A percentile compares a stretch with the other conserved stretches of the same genome.
These are phyloP conservation scores for Sinotaia quadrata DNA, from an alignment of 2,888 invertebrate species.

Conservation along the genomic window DNA sequence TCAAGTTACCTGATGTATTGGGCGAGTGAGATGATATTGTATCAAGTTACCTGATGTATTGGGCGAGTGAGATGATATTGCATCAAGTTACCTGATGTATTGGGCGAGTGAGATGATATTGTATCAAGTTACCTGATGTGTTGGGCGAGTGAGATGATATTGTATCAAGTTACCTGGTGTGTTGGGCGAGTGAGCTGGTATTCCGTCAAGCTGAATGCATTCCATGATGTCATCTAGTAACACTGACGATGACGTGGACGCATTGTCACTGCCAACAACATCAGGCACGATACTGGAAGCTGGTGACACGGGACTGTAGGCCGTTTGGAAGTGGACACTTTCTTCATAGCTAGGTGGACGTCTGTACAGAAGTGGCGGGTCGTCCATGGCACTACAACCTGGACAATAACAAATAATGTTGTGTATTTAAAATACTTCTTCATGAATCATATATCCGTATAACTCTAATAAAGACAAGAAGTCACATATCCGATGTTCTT, in stretches of 20 bases:
- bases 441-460: too few relatives aligned
- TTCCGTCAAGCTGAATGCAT: conserved; percentile 34
- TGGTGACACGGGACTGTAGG: conserved; percentile 9
- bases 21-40: too few relatives aligned
- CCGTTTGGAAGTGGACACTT: conserved; percentile 13
- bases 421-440: not conserved
- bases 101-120: too few relatives aligned
- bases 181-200: not conserved
- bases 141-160: too few relatives aligned
- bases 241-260: conserved; percentile 23
- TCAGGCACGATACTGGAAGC: conserved; percentile 2
- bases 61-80: too few relatives aligned
- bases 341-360: conserved; percentile 34
- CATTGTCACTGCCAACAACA: conserved; percentile 10
- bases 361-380: not conserved
- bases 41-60: too few relatives aligned
- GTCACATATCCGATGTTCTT: too few relatives aligned
- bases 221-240: conserved; percentile 39
- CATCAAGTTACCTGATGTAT: too few relatives aligned
- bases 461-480: too few relatives aligned
- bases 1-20: too few relatives aligned
- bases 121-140: too few relatives aligned
- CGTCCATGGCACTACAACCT: not conserved
- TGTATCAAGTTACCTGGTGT: conserved; percentile 15
- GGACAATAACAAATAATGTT: not conserved